Conservation (phyloP, 2,113 vertebrate genomes). For the Mormyrus lacerda region DNA sequence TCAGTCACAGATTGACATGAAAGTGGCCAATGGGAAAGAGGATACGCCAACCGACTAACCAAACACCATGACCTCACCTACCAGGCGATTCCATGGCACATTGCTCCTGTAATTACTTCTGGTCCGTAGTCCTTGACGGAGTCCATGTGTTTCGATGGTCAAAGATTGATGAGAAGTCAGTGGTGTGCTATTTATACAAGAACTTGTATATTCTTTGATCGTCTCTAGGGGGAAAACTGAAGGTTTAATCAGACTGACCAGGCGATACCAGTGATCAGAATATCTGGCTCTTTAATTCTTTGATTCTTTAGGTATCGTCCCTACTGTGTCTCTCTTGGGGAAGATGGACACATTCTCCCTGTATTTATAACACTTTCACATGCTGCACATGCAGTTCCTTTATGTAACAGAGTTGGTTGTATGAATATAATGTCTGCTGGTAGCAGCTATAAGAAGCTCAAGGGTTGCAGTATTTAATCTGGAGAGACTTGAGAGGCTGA, state of each 20-base stretch:
- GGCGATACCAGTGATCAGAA: background rate
- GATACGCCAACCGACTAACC: background rate
- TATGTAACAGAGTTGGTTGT: constrained; percentile 6
- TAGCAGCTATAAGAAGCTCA: background rate
- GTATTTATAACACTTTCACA: background rate
- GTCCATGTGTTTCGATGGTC: background rate
- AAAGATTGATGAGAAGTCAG: background rate
- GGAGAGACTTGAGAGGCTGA: background rate
- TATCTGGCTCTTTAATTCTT: background rate
- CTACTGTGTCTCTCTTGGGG: background rate
- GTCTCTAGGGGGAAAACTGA: background rate
- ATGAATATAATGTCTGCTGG: background rate
- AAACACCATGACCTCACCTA: background rate
- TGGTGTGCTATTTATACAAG: background rate
- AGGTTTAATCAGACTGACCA: background rate
- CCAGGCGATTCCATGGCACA: background rate
- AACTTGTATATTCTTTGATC: background rate
- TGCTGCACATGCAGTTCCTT: background rate
- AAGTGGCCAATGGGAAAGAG: background rate
- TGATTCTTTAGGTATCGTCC: background rate
- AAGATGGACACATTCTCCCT: background rate
- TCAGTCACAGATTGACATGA: background rate
- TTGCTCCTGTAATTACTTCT: background rate
- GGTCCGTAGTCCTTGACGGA: background rate
- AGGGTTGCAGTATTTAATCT: background rate